Percentiles rank a stretch among this genome's conserved stretches.
Conservation (phyloP, 1,140 invertebrate species). For the Drosophila willistoni region DNA sequence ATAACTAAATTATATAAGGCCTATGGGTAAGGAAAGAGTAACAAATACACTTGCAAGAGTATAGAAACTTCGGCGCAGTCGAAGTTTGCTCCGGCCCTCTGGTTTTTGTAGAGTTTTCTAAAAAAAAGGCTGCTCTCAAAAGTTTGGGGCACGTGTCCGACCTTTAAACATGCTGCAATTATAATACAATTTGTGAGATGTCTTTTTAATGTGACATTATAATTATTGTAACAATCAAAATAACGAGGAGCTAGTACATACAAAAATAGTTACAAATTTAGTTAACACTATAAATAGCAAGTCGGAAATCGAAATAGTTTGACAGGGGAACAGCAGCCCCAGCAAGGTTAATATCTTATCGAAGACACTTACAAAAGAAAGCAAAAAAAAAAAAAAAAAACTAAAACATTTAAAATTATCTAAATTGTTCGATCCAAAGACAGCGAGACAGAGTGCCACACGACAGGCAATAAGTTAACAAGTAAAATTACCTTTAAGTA, state of each 20-base stretch:
- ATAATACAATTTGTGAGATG: neutral
- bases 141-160: neutral
- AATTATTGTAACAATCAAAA: neutral
- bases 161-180: neutral
- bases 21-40: no score
- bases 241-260: neutral
- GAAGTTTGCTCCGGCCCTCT: no score
- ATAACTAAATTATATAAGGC: no score
- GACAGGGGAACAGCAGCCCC: no score
- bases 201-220: neutral
- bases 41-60: no score
- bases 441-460: neutral
- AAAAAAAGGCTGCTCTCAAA: no score
- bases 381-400: neutral
- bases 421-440: conserved; percentile 16
- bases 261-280: no score
- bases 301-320: no score
- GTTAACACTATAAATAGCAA: no score
- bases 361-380: neutral
- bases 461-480: neutral
- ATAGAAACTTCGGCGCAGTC: no score
- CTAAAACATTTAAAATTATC: conserved; percentile 14
- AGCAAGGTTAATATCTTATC: conserved; percentile 32
- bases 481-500: neutral
- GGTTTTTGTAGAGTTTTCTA: no score